Base-by-base conservation (phyloP, 2,797 vertebrate genomes). In the Sparidentex hasta region DNA sequence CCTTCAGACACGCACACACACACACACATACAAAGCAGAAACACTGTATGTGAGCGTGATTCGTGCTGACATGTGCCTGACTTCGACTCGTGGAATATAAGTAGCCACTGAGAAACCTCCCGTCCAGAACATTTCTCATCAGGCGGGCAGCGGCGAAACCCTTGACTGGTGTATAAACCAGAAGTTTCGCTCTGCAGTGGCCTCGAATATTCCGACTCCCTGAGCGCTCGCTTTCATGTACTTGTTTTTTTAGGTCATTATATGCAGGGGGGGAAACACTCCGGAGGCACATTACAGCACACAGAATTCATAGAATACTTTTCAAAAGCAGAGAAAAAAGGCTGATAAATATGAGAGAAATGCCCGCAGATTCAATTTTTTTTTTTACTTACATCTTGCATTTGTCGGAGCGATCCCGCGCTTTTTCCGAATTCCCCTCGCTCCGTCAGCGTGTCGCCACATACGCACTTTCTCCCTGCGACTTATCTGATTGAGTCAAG, bases 71-170 rank as follows among this genome's bases (percentile, higher is more conserved):
- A 68, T 55, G 21, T 68, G 61, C 58, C 25, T 78, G 78, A 82
- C 50, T 54, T 85, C 52, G 71, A 54, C 63, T 86, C 51, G 9
- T 78, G 63, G 58, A 87, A 41, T 61, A 43, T 77, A 84, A 80
- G 66, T 71, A 78, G 69, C 71, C 78, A 63, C 50, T 2, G 69
- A 88, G 75, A 87, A 87, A 74, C 16, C 43, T n/a, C 2, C 48
- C 27, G 14, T 82, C 73, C 58, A 50, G 14, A 83, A 68, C 71
- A 76, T 54, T 75, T 62, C 52, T 47, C 61, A 68, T 83, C 50
- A 73, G 44, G 1, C 41, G 47, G 59, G 13, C 58, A 69, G 46
- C 61, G 54, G 79, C 48, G n/a, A 47, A 2, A 16, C 43, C 63
- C 51, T 23, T 11, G 9, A 61, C 56, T 74, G 62, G 21, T 70